These are phyloP conservation scores for Gadus chalcogrammus DNA, from an alignment of 2,113 vertebrate species.

Conservation along the genomic window DNA sequence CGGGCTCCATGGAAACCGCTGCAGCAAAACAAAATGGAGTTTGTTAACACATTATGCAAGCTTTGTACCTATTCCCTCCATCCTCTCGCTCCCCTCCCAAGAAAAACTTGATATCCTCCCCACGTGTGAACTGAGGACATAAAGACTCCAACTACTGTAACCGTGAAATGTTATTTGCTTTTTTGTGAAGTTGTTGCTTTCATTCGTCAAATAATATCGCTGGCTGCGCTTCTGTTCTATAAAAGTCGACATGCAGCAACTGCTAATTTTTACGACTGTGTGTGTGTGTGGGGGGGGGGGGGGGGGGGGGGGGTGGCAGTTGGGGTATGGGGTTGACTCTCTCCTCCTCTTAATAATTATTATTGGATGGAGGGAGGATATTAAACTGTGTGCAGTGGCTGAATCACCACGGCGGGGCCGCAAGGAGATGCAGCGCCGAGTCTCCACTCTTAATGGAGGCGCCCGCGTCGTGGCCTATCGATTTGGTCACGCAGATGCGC, in stretches of 20 bases:
- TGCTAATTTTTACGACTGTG: not conserved
- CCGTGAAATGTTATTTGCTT: slow-evolving; percentile 36
- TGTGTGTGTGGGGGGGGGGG: slow-evolving; percentile 2
- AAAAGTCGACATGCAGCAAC: not conserved
- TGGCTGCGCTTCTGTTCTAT: not conserved
- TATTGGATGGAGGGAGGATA: slow-evolving; percentile 27
- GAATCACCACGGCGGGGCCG: slow-evolving; percentile 30
- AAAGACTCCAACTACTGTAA: slow-evolving; percentile 27
- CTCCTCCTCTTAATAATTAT: slow-evolving; percentile 23
- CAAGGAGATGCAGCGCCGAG: slow-evolving; percentile 42
- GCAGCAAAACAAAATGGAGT: slow-evolving; percentile 68
- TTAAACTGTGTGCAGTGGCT: slow-evolving; percentile 44
- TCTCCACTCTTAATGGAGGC: slow-evolving; percentile 49
- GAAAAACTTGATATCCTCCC: slow-evolving; percentile 41
- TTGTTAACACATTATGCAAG: slow-evolving; percentile 59
- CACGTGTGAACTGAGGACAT: slow-evolving; percentile 37
- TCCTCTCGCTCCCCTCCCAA: slow-evolving; percentile 23
- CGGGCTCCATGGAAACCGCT: slow-evolving; percentile 68
- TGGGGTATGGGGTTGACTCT: slow-evolving; percentile 9
- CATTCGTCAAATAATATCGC: not conserved
- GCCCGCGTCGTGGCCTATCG: slow-evolving; percentile 43
- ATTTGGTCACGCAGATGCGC: slow-evolving; percentile 48
- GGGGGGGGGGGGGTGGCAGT: not conserved
- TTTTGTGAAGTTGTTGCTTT: slow-evolving; percentile 32
- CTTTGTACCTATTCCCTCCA: slow-evolving; percentile 56